phyloP scores from a whole-genome alignment of 2,888 invertebrate species.

The Yponomeuta sedellus region DNA sequence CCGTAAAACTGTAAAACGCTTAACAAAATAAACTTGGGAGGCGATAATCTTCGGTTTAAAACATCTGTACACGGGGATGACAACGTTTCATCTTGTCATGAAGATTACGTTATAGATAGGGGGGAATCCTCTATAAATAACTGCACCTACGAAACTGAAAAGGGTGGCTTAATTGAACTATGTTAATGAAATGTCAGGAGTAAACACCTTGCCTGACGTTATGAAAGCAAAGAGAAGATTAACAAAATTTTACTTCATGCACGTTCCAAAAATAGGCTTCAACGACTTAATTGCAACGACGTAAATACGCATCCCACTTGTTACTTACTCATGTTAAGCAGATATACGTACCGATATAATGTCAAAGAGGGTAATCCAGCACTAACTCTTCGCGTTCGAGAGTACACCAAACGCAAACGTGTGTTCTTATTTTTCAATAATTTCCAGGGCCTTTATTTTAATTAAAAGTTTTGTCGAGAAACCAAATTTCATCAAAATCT shows the following conservation, averaged over 20 bases:
- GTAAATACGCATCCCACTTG: too few species aligned
- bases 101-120: constrained; percentile 11
- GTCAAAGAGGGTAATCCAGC: too few species aligned
- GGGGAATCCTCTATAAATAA: constrained; percentile 11
- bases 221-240: neutral
- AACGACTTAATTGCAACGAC: too few species aligned
- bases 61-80: constrained; percentile 62
- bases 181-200: constrained; percentile 11
- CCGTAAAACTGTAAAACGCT: constrained; percentile 67
- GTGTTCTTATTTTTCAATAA: too few species aligned
- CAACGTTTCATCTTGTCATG: constrained; percentile 33
- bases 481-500: too few species aligned
- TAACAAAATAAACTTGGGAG: constrained; percentile 66
- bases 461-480: too few species aligned
- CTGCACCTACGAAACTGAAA: neutral
- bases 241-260: neutral
- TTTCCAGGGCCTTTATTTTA: too few species aligned
- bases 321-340: neutral
- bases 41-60: constrained; percentile 54
- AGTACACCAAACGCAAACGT: too few species aligned
- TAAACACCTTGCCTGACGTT: neutral
- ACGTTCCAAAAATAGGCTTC: too few species aligned
- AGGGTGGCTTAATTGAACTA: constrained; percentile 12
- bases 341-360: neutral
- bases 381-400: too few species aligned